Base-by-base conservation (phyloP, 30 jellyfish, hydroid and myxozoan species). In the Aurelia coerulea region DNA sequence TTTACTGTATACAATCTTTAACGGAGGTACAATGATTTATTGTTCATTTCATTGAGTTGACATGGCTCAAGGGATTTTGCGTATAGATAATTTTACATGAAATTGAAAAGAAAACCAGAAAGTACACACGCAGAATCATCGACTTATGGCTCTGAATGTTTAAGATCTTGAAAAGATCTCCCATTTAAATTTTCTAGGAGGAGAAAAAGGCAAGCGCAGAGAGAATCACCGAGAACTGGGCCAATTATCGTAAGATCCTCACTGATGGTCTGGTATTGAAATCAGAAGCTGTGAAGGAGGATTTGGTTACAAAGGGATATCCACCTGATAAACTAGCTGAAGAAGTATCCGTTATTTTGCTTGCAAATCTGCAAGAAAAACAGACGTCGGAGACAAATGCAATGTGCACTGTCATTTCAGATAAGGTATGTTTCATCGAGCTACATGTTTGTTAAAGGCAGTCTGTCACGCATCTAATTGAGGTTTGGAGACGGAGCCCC, bases 301-400 rank as follows among this genome's bases (percentile, higher is more conserved):
- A 76, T 1, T 63, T 70, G 42, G 4, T 76, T 0, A 81, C 88
- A 1, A 67, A 76, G 62, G 91, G 83, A 8, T 56, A 54, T 56
- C 54, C 91, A 17, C 79, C 79, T 18, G 97, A 86, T 50, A 66
- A 75, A 49, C 67, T 87, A 3, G 50, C 73, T 13, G 98, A 87
- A 33, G 98, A 92, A 52, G 87, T 84, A 4, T 73, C 95, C 4
- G 90, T 92, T 13, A 50, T 81, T 41, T 32, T 87, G 76, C 87
- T 92, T 79, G 97, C 98, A 41, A 95, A 92, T 69, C 66, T 92
- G 60, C 98, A 92, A 76, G 98, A 92, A 72, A 81, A 88, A 64
- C 98, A 92, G 72, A 81, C 62, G 4, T 53, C 82, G 4, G 98
- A 92, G 73, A 74, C 63, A 32, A 92, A 92, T 70, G 97, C 98